Evolutionary conservation across 2,888 invertebrate species (phyloP), one percentile per base, ranked within the genome.

Genomic region (Tetramorium bicarinatum): DNA sequence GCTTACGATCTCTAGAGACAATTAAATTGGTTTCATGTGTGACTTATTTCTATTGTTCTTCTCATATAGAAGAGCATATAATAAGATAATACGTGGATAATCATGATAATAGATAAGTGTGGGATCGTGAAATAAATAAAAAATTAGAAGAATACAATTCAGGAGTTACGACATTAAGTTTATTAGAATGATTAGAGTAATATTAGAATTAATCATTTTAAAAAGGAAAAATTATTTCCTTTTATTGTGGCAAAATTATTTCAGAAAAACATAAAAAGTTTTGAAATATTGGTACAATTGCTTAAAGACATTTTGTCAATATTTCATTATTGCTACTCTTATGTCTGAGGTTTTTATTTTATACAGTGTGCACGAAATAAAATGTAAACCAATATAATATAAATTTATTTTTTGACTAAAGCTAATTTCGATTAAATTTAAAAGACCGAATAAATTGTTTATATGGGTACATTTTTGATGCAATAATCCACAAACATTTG

Each of bases 11-110:
- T 11, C n/a, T 21, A 15, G 29, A 44, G 29, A 56, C 44, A 66
- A 77, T 77, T 69, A 69, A 77, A 69, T 56, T n/a, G 29, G 6
- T 38, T 66, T 13, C 38, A 67, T 15, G 49, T 34, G 25, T 72
- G 38, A 77, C 66, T 54, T 41, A 41, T 69, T 69, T 69, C 41
- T 44, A 69, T 67, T 66, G n/a, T 76, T 13, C 9, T n/a, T 15
- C 2, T 21, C 6, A 3, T 11, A 44, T 41, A 54, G 15, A 54
- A 41, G 7, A 41, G 2, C 6, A 29, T n/a, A 29, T 34, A 25
- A 67, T 67, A 29, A 54, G 64, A 38, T 47, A 25, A 64, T 41
- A 66, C 25, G 0, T 25, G 8, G 11, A 34, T 18, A 13, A 15
- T 56, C 21, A 25, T 25, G 8, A 61, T 62, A 18, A 21, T 34